Evolutionary conservation across 1,140 invertebrate species (phyloP).

Genomic region (Eulimnadia texana): DNA sequence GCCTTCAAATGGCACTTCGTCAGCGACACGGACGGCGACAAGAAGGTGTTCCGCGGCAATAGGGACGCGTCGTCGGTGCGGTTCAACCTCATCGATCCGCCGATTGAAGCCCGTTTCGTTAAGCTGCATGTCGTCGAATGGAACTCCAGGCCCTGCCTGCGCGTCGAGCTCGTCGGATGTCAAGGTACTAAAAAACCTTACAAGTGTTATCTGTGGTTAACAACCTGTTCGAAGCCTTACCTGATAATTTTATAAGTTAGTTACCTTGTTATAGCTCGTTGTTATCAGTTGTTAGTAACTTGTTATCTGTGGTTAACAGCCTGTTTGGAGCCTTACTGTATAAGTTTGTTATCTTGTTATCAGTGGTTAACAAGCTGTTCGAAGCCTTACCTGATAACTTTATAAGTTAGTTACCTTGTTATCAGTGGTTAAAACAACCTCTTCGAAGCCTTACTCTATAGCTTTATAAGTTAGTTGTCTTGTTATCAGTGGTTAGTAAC

Average conservation of each 20-base stretch:
- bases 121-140: slow-evolving; percentile 38
- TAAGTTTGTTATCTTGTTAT: no score
- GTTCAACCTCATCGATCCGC: slow-evolving; percentile 34
- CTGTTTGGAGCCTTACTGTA: no score
- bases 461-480: no score
- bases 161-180: slow-evolving; percentile 40
- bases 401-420: no score
- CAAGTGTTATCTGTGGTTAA: not conserved
- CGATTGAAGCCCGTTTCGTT: slow-evolving; percentile 37
- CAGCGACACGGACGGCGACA: slow-evolving; percentile 23
- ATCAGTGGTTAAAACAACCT: no score
- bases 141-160: slow-evolving; percentile 37
- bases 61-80: slow-evolving; percentile 35
- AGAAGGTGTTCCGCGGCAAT: slow-evolving; percentile 37
- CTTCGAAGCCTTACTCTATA: no score
- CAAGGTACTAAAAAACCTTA: slow-evolving; percentile 31
- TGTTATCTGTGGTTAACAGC: no score
- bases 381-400: no score
- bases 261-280: no score
- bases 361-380: no score
- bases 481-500: no score
- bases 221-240: not conserved
- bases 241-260: not conserved
- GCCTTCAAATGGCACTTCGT: slow-evolving; percentile 37
- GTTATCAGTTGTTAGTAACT: no score